Base-by-base conservation (phyloP, 2,888 invertebrate species). In the Calameuta filiformis region DNA sequence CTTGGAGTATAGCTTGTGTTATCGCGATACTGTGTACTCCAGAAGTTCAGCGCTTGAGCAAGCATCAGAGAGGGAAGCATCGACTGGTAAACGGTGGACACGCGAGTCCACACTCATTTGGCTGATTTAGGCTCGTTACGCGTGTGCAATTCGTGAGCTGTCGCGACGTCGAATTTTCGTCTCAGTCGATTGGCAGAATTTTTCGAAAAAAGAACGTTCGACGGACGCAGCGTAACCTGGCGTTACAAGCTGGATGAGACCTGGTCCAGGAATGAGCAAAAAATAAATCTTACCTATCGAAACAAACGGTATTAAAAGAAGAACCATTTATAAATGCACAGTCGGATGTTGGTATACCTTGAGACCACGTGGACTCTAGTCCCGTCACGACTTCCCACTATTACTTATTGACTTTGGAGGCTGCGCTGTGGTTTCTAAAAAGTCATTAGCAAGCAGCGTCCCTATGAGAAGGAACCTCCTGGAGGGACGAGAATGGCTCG, bases 391-490 rank as follows among this genome's bases (percentile, higher is more conserved):
- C 1, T 56, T 56, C 23, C 40, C 6, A 56, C 15, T 9, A 4
- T 6, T 56, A 56, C 40, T 56, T 56, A 56, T 56, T 56, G 40
- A 15, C 6, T 56, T 23, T 56, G 40, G 40, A 56, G 40, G 40
- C 40, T 77, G 79, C 75, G 76, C 82, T 80, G 82, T 81, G 82
- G 83, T 85, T 86, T 84, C 85, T 84, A 83, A 85, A 87, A 86
- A 84, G 81, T 85, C 83, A 86, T 86, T 86, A 86, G 84, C 83
- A 82, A 84, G 83, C 81, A 79, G 79, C 77, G 78, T 76, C 81
- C 82, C 84, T 84, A 84, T 85, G 85, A 84, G 85, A 82, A 81
- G 81, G 82, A 84, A 79, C 82, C 81, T 73, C 23, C 15, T 77
- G 73, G 80, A 81, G 77, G 78, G 79, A 82, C 80, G 78, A 77